Percentiles rank a stretch among this genome's conserved stretches.
phyloP scores from a whole-genome alignment of 1,140 invertebrate genomes.

The Anoplolepis gracilipes region DNA sequence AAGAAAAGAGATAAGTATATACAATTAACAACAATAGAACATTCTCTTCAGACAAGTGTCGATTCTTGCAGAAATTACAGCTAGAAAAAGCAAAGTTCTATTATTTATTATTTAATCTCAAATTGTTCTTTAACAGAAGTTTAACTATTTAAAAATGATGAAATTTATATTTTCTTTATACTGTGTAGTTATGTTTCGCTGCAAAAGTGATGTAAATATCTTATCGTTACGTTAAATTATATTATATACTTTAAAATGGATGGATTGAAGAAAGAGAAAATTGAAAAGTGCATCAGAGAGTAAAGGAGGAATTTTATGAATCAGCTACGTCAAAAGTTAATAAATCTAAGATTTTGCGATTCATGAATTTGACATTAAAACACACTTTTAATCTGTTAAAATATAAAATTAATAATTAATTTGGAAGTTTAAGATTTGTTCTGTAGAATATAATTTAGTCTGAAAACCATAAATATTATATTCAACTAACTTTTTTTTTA shows the following conservation, averaged over 20 bases:
- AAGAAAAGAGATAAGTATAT: too few species aligned
- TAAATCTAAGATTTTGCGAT: too few species aligned
- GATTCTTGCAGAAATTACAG: neutral
- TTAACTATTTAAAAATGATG: neutral
- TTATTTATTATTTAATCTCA: slow-evolving; percentile 33
- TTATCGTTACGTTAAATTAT: slow-evolving; percentile 35
- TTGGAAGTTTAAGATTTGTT: too few species aligned
- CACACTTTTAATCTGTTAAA: too few species aligned
- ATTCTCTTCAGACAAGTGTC: neutral
- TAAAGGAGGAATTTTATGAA: neutral
- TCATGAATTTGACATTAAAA: too few species aligned
- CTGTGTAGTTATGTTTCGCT: neutral
- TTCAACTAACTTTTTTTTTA: too few species aligned
- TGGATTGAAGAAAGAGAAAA: too few species aligned
- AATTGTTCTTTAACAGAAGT: slow-evolving; percentile 27
- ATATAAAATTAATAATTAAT: too few species aligned
- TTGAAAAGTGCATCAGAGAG: slow-evolving; percentile 43
- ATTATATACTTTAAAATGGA: slow-evolving; percentile 46
- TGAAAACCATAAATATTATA: too few species aligned
- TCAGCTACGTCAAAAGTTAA: too few species aligned
- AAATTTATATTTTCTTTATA: slow-evolving; percentile 17
- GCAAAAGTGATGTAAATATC: slow-evolving; percentile 41
- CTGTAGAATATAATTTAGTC: too few species aligned
- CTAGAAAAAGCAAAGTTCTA: neutral
- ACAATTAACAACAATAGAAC: slow-evolving; percentile 11